Evolutionary conservation across 2,888 invertebrate genomes (phyloP).

Genomic region (Corbicula japonica): DNA sequence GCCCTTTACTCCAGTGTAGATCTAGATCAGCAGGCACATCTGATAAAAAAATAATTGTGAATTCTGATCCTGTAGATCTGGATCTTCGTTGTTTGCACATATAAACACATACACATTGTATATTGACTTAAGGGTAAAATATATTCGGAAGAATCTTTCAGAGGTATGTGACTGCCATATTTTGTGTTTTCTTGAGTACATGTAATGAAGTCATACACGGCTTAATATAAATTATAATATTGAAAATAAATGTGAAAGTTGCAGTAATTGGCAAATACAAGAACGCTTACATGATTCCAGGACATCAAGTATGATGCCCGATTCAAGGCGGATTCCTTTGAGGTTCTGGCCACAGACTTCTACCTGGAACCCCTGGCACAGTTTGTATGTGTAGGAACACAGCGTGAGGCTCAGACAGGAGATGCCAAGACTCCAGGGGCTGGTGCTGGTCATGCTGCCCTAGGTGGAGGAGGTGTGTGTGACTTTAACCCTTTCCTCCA

Average conservation of each 20-base stretch:
- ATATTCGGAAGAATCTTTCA: too few species aligned
- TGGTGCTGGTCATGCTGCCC: constrained; percentile 75
- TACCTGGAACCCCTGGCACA: constrained; percentile 73
- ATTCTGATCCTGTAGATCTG: too few species aligned
- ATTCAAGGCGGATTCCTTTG: constrained; percentile 70
- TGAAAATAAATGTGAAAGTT: too few species aligned
- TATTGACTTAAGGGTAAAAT: not conserved
- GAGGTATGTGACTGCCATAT: too few species aligned
- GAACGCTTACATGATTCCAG: too few species aligned
- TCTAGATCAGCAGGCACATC: too few species aligned
- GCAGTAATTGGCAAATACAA: too few species aligned
- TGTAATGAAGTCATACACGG: too few species aligned
- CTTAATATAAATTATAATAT: too few species aligned
- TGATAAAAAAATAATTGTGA: too few species aligned
- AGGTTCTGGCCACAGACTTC: constrained; percentile 74
- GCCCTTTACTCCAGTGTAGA: not conserved
- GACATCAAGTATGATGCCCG: constrained; percentile 74
- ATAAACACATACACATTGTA: not conserved
- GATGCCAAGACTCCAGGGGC: constrained; percentile 49
- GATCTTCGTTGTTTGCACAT: too few species aligned
- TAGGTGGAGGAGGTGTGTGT: constrained; percentile 69
- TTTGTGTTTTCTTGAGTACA: too few species aligned
- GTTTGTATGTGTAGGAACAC: constrained; percentile 71
- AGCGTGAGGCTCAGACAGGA: constrained; percentile 57
- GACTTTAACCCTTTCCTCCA: not conserved